Percentiles rank a stretch among this genome's conserved stretches.
Evolutionary conservation across 2,797 vertebrate species (phyloP).

Genomic region (Lophotriccus pileatus): DNA sequence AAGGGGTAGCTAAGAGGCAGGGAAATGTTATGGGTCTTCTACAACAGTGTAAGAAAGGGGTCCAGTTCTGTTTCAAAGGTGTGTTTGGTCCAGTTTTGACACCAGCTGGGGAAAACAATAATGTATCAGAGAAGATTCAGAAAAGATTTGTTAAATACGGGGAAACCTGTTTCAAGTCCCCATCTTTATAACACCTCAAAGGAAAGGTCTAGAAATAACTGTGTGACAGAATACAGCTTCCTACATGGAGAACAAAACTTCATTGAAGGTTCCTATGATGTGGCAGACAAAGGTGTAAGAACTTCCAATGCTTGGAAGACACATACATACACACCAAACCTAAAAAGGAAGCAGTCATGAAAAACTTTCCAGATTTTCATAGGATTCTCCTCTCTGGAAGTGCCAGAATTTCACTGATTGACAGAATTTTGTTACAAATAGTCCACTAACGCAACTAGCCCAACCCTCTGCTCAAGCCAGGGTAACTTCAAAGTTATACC

Average conservation of each 20-base stretch:
- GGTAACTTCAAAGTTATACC: background rate
- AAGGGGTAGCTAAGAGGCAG: background rate
- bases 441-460: background rate
- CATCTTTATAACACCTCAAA: background rate
- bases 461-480: background rate
- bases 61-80: background rate
- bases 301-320: background rate
- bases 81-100: background rate
- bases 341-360: background rate
- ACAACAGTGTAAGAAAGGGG: background rate
- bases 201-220: background rate
- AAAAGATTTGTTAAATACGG: background rate
- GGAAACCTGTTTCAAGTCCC: background rate
- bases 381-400: background rate
- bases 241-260: background rate
- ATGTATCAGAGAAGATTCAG: background rate
- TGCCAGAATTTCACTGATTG: background rate
- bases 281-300: background rate
- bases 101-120: background rate
- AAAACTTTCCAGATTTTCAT: background rate
- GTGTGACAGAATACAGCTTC: background rate
- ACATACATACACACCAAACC: accelerated
- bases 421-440: background rate
- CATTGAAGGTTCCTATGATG: background rate
- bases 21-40: background rate